Percentiles rank a stretch among this genome's conserved stretches.
Evolutionary conservation across 2,113 vertebrate genomes (phyloP).

Genomic region (Panthera tigris): DNA sequence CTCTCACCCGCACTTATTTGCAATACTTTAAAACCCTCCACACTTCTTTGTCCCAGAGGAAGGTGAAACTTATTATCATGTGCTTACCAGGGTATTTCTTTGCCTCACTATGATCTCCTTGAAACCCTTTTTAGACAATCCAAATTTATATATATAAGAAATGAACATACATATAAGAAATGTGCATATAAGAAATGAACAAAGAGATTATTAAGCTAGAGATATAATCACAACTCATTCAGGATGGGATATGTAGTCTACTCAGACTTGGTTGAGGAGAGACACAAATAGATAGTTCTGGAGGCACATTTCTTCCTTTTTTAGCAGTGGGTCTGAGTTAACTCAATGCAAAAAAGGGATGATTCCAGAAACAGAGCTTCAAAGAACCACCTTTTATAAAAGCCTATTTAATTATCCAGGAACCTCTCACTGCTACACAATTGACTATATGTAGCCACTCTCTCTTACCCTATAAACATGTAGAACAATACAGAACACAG

Average conservation of each 20-base stretch:
- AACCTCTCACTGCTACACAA: background rate
- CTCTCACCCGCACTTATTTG: background rate
- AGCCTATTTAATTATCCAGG: background rate
- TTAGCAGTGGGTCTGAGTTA: background rate
- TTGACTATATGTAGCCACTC: background rate
- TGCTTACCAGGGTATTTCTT: background rate
- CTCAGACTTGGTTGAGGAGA: background rate
- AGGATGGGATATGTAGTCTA: background rate
- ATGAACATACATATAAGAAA: background rate
- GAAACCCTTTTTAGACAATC: background rate
- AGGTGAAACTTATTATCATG: background rate
- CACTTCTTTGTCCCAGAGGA: background rate
- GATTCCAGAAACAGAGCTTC: background rate
- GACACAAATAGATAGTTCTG: background rate
- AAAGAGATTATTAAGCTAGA: background rate
- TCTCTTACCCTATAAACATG: background rate
- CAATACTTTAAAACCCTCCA: background rate
- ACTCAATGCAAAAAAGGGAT: background rate
- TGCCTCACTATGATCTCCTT: background rate
- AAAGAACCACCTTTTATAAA: background rate
- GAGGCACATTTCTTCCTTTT: background rate
- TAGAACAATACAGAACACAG: background rate
- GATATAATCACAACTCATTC: background rate
- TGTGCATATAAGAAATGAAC: background rate
- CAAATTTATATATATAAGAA: background rate